Base-by-base conservation (phyloP, 2,113 vertebrate species). In the Petromus typicus region DNA sequence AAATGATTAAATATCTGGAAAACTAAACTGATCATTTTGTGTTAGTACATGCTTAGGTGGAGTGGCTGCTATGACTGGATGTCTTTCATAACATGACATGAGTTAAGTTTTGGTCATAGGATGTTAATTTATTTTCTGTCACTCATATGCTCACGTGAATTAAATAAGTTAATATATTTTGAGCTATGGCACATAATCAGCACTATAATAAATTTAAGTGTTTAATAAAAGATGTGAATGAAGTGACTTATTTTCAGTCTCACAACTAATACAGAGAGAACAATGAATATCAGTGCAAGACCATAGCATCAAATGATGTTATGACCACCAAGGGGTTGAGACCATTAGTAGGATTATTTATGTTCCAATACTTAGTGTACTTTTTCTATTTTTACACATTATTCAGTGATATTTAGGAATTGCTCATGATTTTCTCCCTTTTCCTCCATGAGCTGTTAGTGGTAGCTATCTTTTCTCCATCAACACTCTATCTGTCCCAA, bases 171-270 rank as follows among this genome's bases (percentile, higher is more conserved):
- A 89, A 75, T 69, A 86, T 82, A 73, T 56, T 92, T 88, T 66
- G 48, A 51, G 45, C 54, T 75, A 32, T 95, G 82, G 6, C 73
- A 91, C 37, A 34, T 94, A 94, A 71, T 96, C 80, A 82, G 37
- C 20, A 82, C 30, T 92, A 20, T 81, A 64, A 73, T 88, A 86
- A 94, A 79, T 91, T 56, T 84, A 91, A 95, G 40, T 79, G 61
- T 86, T 92, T 95, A 94, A 63, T 86, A 66, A 80, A 48, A 94
- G 43, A 84, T 82, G 67, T 10, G 64, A 86, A 54, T 54, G 37
- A 79, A 96, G 71, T 86, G 82, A 61, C 48, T 76, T 90, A 80
- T 76, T 93, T 89, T 14, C 54, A 90, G 64, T 54, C 63, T 88
- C 10, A 43, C 40, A 86, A 56, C 23, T 61, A 93, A 67, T 51